Conservation (phyloP, 2,888 invertebrate species). For the Torymus tubicola region DNA sequence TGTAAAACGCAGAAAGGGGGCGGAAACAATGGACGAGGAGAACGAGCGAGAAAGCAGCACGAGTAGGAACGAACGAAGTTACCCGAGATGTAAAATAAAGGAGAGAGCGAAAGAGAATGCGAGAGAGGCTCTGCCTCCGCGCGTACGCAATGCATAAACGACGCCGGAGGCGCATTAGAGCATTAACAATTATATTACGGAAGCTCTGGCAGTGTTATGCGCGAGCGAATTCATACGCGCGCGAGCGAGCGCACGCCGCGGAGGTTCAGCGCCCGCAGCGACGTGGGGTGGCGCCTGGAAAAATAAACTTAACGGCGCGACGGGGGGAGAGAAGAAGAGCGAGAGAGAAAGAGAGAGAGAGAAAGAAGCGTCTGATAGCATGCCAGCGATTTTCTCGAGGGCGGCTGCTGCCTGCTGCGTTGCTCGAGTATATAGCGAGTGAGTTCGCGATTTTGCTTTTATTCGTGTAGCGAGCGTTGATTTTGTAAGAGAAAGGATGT, state of each 20-base stretch:
- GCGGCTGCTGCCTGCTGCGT: no score
- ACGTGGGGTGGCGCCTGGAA: conserved; percentile 56
- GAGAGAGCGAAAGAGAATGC: conserved; percentile 64
- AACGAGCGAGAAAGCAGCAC: background rate
- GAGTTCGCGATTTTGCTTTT: no score
- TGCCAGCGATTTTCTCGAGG: background rate
- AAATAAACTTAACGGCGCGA: conserved; percentile 53
- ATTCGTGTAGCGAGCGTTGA: no score
- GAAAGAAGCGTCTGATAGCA: background rate
- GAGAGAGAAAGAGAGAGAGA: conserved; percentile 59
- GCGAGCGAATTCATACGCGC: conserved; percentile 73
- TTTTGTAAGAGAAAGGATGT: no score
- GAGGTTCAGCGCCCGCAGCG: conserved; percentile 50
- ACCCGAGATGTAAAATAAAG: conserved; percentile 65
- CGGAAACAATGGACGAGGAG: conserved; percentile 33
- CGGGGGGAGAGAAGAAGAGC: conserved; percentile 48
- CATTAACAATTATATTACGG: conserved; percentile 75
- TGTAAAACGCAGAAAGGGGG: conserved; percentile 16
- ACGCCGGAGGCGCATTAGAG: conserved; percentile 72
- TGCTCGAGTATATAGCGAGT: no score
- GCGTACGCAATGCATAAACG: conserved; percentile 69
- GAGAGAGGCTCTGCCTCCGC: conserved; percentile 65
- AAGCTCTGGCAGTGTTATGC: conserved; percentile 70
- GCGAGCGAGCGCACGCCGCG: conserved; percentile 53
- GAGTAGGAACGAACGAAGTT: conserved; percentile 24